Evolutionary conservation across 2,797 vertebrate species (phyloP).

Genomic region (Gallinago nigripennis): DNA sequence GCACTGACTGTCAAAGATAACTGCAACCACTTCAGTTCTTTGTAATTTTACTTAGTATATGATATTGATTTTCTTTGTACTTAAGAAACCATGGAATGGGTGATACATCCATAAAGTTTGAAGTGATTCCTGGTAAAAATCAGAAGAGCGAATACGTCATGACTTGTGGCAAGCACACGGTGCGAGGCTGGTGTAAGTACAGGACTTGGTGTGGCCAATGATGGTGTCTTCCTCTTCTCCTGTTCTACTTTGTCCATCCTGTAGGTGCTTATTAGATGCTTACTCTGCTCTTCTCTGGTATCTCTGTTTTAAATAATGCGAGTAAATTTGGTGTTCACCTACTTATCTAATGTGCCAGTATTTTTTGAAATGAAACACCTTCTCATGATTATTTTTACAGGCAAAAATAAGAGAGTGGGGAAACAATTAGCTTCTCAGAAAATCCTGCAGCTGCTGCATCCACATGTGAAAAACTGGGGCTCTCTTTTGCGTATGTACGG

Average conservation of each 20-base stretch:
- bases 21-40: neutral
- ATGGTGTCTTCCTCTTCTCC: neutral
- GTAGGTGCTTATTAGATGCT: neutral
- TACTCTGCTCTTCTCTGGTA: neutral
- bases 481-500: conserved; percentile 98
- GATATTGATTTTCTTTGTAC: conserved; percentile 41
- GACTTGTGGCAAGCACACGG: conserved; percentile 98
- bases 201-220: neutral
- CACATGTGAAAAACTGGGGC: conserved; percentile 98
- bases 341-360: rapidly evolving
- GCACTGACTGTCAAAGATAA: neutral
- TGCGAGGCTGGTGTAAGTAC: conserved; percentile 98
- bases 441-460: conserved; percentile 97
- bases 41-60: neutral
- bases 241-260: neutral
- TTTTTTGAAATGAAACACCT: neutral
- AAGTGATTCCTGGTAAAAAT: conserved; percentile 99
- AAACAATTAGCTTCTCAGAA: conserved; percentile 98
- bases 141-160: conserved; percentile 99
- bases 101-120: conserved; percentile 98
- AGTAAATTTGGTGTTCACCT: neutral
- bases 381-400: conserved; percentile 67
- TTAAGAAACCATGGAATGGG: conserved; percentile 99
- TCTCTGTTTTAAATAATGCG: neutral
- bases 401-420: conserved; percentile 98